Evolutionary conservation across 2,113 vertebrate species (phyloP), one percentile per base, ranked within the genome.

Genomic region (Hassar affinis): DNA sequence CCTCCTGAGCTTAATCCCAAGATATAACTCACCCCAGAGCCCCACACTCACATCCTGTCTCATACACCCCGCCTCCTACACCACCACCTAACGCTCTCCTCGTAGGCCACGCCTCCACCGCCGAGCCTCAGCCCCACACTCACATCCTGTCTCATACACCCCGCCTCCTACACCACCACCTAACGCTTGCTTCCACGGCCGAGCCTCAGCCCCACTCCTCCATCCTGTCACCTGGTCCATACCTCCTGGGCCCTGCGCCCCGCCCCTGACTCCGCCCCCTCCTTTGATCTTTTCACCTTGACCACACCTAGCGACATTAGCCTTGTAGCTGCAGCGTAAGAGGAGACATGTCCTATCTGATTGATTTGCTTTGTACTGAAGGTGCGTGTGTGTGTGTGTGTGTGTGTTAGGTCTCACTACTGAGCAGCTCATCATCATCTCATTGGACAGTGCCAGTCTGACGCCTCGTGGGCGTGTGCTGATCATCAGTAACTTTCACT

Each of bases 381-480:
- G 66, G 51, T 54, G 74, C 56, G 52, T 77, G 74, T 54, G 49
- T 77, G 74, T 75, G 72, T 33, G 72, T 49, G 38, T 49, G 71
- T 47, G 71, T 22, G 66, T 38, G 68, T 38, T 74, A 75, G 27
- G 7, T 30, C n/a, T 75, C 72, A 75, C n/a, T 33, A 27, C 38
- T 47, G 66, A 42, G 18, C 35, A 72, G 42, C 22, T 25, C 12
- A 49, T 27, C 35, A 20, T 77, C 74, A 77, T 77, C 74, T 56
- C 27, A 77, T 54, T 4, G 22, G 0, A 35, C 8, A 22, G 17
- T 35, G 51, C 18, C 27, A 25, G 47, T 76, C 71, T 27, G 38
- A n/a, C n/a, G n/a, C n/a, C n/a, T n/a, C n/a, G 71, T 27, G 14
- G 25, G 47, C n/a, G 15, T 74, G 20, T 74, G 69, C 42, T 71